Evolutionary conservation across 2,888 invertebrate species (phyloP).

Genomic region (Dynastes tityus): DNA sequence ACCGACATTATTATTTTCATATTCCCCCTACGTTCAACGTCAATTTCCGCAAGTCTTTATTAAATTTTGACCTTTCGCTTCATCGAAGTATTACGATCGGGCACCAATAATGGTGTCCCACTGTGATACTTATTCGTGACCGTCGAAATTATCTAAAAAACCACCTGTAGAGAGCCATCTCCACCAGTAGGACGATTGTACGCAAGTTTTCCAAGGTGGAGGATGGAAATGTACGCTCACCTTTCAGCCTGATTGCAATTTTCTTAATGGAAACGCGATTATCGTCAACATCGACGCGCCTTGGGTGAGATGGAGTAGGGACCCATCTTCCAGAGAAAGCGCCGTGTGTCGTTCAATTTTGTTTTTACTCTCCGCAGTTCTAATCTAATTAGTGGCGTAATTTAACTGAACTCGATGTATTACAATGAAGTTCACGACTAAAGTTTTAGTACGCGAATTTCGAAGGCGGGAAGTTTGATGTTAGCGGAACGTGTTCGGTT

Average conservation of each 20-base stretch:
- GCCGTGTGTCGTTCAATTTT: neutral
- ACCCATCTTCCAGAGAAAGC: neutral
- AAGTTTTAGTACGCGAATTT: too few species aligned
- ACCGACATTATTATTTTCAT: constrained; percentile 1
- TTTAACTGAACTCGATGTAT: too few species aligned
- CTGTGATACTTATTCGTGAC: neutral
- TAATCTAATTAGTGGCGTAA: too few species aligned
- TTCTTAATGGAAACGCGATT: constrained; percentile 25
- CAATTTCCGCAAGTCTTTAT: constrained; percentile 21
- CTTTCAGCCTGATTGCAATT: constrained; percentile 34
- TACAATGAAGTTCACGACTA: too few species aligned
- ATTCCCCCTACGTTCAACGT: neutral
- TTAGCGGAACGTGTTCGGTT: too few species aligned
- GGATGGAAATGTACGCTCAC: neutral
- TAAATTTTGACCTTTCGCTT: constrained; percentile 5
- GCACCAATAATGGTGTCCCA: neutral
- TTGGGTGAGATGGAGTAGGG: neutral
- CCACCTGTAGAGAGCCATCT: constrained; percentile 19
- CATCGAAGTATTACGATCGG: neutral
- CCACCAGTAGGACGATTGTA: neutral
- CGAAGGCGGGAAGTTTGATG: too few species aligned
- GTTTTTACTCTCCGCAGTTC: neutral
- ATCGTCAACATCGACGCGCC: neutral
- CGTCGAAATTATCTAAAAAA: constrained; percentile 6
- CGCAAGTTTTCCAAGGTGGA: neutral